Conservation (phyloP, 2,888 invertebrate species). For the Antheraea assamensis region DNA sequence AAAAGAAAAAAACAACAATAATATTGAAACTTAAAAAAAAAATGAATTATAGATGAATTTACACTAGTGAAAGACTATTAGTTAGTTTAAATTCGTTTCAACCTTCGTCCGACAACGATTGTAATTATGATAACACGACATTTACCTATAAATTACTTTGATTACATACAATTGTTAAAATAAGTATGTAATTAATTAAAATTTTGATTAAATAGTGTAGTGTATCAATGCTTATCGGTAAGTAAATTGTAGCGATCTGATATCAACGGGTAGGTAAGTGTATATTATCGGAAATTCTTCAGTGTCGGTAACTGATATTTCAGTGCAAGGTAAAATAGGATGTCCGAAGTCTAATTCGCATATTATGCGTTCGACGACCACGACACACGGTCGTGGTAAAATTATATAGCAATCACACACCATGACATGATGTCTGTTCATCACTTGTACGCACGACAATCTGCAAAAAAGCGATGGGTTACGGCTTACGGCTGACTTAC, state of each 20-base stretch:
- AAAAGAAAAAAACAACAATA: too few species aligned
- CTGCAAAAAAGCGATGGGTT: too few species aligned
- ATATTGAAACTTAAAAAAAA: too few species aligned
- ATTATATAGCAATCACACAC: too few species aligned
- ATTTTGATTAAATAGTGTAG: neutral
- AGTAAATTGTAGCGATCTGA: neutral
- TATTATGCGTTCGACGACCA: too few species aligned
- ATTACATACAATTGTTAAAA: slow-evolving; percentile 6
- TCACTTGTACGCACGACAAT: too few species aligned
- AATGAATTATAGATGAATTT: too few species aligned
- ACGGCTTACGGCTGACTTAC: too few species aligned
- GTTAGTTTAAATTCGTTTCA: neutral
- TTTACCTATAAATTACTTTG: slow-evolving; percentile 2
- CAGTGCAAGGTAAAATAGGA: neutral
- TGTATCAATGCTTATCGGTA: neutral
- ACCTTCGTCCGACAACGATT: neutral
- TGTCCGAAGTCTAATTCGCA: too few species aligned
- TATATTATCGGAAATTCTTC: neutral
- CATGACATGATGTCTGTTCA: too few species aligned
- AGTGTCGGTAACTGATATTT: neutral
- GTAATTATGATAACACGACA: neutral
- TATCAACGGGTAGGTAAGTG: neutral
- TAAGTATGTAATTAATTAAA: slow-evolving; percentile 5
- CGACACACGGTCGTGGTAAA: too few species aligned
- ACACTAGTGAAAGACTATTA: too few species aligned